Evolutionary conservation across 2,113 vertebrate genomes (phyloP).

Genomic region (Anser brachyrhynchus): DNA sequence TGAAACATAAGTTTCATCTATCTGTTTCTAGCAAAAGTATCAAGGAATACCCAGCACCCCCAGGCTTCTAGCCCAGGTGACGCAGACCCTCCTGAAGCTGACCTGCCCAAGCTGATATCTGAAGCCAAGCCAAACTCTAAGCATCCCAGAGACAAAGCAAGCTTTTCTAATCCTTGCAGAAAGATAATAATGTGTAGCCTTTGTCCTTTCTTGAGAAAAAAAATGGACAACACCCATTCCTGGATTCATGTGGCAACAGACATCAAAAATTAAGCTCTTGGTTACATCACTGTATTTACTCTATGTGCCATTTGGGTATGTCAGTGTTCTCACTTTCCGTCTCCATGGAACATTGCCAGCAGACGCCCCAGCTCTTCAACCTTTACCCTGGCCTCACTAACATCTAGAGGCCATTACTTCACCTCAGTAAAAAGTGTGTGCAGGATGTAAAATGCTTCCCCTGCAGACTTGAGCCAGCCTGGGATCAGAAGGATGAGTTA

Average conservation of each 20-base stretch:
- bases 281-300: neutral
- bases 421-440: neutral
- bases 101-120: neutral
- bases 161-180: neutral
- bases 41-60: neutral
- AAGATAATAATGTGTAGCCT: neutral
- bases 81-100: neutral
- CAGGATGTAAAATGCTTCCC: neutral
- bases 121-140: neutral
- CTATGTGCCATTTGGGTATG: neutral
- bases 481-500: constrained; percentile 53
- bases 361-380: neutral
- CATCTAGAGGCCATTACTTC: neutral
- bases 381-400: neutral
- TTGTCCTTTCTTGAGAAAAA: neutral
- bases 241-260: neutral
- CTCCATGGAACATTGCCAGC: neutral
- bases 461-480: neutral
- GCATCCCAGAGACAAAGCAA: neutral
- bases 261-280: neutral
- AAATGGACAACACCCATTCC: neutral
- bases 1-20: neutral
- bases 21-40: neutral
- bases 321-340: neutral
- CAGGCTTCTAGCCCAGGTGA: neutral